phyloP scores from a whole-genome alignment of 2,797 vertebrate genomes.

The Mormyrops attenuatus region DNA sequence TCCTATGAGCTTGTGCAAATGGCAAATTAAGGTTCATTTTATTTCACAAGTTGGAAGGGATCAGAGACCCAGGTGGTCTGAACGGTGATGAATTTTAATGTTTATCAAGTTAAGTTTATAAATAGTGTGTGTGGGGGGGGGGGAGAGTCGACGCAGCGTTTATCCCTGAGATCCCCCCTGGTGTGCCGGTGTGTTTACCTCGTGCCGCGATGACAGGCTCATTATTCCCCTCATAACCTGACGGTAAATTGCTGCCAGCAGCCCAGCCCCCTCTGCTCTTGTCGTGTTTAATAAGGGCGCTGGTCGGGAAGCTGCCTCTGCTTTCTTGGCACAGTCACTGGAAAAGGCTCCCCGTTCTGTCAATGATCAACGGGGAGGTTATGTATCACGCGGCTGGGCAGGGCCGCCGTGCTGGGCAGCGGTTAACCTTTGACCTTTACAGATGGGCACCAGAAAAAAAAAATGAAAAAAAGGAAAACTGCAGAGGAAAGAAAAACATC shows the following conservation, averaged over 20 bases:
- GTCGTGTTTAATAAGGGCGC: constrained; percentile 32
- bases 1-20: not conserved
- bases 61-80: not conserved
- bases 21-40: not conserved
- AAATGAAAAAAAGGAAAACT: constrained; percentile 35
- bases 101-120: not conserved
- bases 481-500: constrained; percentile 41
- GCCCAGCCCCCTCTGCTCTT: constrained; percentile 24
- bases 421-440: constrained; percentile 42
- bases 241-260: constrained; percentile 31
- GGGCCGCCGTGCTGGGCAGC: constrained; percentile 15
- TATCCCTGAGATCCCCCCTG: not conserved
- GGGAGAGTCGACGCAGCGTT: not conserved
- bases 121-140: not conserved
- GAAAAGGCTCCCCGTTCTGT: constrained; percentile 33
- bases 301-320: not conserved
- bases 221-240: constrained; percentile 31
- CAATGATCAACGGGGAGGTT: constrained; percentile 42
- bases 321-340: constrained; percentile 21
- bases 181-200: constrained; percentile 24
- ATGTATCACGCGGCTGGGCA: constrained; percentile 26
- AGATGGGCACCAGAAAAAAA: constrained; percentile 22
- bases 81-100: not conserved
- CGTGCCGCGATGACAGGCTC: constrained; percentile 2
- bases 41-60: not conserved